phyloP scores from a whole-genome alignment of 2,113 vertebrate genomes.

The Nycticorax nycticorax region DNA sequence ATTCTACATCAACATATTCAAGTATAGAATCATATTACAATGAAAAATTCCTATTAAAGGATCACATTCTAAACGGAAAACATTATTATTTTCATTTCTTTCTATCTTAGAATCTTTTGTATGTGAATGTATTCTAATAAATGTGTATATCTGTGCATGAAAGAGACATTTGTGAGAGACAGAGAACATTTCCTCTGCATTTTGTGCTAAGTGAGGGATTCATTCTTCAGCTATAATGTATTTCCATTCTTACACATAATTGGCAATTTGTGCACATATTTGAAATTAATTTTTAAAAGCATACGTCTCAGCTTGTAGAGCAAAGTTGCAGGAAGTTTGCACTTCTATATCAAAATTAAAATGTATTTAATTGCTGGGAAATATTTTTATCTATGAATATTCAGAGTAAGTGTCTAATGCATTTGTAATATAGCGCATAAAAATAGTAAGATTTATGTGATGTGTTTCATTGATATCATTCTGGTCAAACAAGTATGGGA shows the following conservation, averaged over 20 bases:
- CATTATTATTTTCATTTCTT: not conserved
- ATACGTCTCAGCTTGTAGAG: not conserved
- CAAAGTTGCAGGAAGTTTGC: not conserved
- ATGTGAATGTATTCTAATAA: not conserved
- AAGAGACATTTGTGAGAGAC: not conserved
- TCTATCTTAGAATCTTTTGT: not conserved
- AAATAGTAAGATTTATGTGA: not conserved
- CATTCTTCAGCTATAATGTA: not conserved
- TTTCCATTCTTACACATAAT: slow-evolving; percentile 12
- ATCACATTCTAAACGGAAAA: not conserved
- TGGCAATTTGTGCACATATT: not conserved
- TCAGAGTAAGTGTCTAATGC: not conserved
- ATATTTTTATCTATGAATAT: not conserved
- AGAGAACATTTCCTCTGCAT: not conserved
- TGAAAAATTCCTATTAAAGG: not conserved
- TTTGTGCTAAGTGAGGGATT: not conserved
- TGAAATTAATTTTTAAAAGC: slow-evolving; percentile 35
- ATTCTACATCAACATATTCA: not conserved
- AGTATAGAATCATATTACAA: not conserved
- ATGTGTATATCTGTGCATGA: not conserved
- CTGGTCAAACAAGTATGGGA: not conserved
- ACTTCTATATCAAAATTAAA: not conserved
- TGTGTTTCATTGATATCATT: not conserved
- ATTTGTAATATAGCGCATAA: not conserved
- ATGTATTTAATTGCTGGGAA: not conserved